Evolutionary conservation across 2,888 invertebrate species (phyloP).

Genomic region (Acrobasis suavella): DNA sequence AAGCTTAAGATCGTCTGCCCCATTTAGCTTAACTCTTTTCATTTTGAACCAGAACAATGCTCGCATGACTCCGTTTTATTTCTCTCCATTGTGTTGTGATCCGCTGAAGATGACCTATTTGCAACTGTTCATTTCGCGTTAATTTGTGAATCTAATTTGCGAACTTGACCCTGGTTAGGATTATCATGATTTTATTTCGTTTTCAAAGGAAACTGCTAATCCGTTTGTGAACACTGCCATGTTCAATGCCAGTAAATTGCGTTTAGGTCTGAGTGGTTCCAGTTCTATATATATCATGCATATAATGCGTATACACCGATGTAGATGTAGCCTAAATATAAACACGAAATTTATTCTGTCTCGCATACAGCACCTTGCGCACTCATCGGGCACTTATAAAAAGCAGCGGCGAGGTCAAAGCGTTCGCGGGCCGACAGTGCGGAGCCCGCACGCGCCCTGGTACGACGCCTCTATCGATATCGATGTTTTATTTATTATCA

Average conservation of each 20-base stretch:
- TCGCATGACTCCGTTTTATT: slow-evolving; percentile 64
- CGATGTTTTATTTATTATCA: slow-evolving; percentile 66
- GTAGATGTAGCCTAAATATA: slow-evolving; percentile 70
- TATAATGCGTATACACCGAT: slow-evolving; percentile 53
- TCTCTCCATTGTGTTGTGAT: slow-evolving; percentile 54
- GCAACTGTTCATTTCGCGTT: slow-evolving; percentile 48
- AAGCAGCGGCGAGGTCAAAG: slow-evolving; percentile 76
- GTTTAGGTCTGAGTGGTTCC: neutral
- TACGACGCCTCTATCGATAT: slow-evolving; percentile 71
- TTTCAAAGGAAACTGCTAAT: slow-evolving; percentile 1
- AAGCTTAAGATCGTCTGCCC: slow-evolving; percentile 52
- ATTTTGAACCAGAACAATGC: slow-evolving; percentile 57
- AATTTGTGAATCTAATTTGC: slow-evolving; percentile 39
- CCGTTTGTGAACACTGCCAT: neutral
- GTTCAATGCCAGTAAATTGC: neutral
- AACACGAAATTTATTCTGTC: slow-evolving; percentile 61
- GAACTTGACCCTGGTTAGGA: slow-evolving; percentile 7
- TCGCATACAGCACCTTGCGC: slow-evolving; percentile 70
- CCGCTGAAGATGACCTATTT: slow-evolving; percentile 57
- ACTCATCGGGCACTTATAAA: slow-evolving; percentile 78
- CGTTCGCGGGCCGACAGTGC: slow-evolving; percentile 68
- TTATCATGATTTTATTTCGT: slow-evolving; percentile 1
- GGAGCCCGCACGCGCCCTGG: slow-evolving; percentile 71
- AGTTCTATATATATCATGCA: slow-evolving; percentile 34
- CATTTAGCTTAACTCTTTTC: slow-evolving; percentile 53